Base-by-base conservation (phyloP, 2,797 vertebrate species). In the Notamacropus eugenii region DNA sequence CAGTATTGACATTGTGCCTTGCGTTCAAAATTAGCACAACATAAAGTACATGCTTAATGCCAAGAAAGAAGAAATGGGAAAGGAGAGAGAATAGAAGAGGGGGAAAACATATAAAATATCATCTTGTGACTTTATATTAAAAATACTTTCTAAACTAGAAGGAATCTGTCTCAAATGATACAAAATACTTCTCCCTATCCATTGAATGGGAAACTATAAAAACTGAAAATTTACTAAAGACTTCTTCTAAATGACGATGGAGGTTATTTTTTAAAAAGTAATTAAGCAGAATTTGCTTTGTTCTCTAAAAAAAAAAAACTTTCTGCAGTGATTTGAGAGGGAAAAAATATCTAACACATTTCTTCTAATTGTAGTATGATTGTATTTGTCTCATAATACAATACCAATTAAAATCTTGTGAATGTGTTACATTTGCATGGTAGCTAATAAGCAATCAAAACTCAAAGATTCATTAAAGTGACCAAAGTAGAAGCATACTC, bases 391-490 rank as follows among this genome's bases (percentile, higher is more conserved):
- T 95, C 55, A 94, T 92, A 98, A 92, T 97, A 97, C 95, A 98
- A 93, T 59, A 93, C 91, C 97, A 98, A 98, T 98, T 98, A 98
- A 96, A 95, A 98, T 90, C 93, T 95, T 97, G 94, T 98, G 97
- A 96, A 98, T 97, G 56, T 96, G 90, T 6, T 56, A 95, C 92
- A 93, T 98, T 98, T 98, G 87, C 96, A 98, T 96, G 52, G 91
- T 95, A 98, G 82, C 96, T 97, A 98, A 97, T 54, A 98, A 97
- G 96, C 96, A 98, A 98, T 97, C 93, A 98, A 97, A 98, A 97
- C 55, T 97, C 54, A 67, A 94, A 98, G 97, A 94, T 98, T 98
- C 97, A 98, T 98, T 98, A 98, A 97, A 98, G 96, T 97, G 96
- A 98, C 98, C 97, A 98, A 98, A 98, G 95, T 93, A 97, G 74